Base-by-base conservation (phyloP, 2,113 vertebrate species). In the Pampusana beccarii region DNA sequence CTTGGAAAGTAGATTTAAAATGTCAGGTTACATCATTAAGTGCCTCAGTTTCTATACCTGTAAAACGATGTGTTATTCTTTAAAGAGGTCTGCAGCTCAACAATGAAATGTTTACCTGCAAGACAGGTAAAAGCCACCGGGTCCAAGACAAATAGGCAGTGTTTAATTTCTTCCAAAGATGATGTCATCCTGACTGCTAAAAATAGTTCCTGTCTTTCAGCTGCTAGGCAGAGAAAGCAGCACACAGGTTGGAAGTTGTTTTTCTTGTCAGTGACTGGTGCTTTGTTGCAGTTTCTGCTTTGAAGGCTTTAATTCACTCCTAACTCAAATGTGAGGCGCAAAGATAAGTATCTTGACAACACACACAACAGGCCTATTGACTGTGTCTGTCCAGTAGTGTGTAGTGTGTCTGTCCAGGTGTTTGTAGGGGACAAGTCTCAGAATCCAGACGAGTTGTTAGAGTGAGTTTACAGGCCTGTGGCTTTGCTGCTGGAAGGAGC, bases 371-470 rank as follows among this genome's bases (percentile, higher is more conserved):
- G 51, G 13, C 26, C 36, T 14, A 8, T 60, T 95, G 86, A 31
- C 15, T 19, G 50, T 42, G 24, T 20, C 40, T 54, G 40, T 44
- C 66, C 53, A 54, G 61, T n/a, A n/a, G n/a, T n/a, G n/a, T n/a
- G 16, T 8, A 8, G 11, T 4, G 24, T 42, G 24, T 20, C 40
- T 54, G 40, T 44, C 66, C 53, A 54, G 61, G 58, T 53, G 67
- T 36, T 44, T 40, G 36, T 42, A 5, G 16, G 34, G 40, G 23
- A 34, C 2, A 4, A 38, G 69, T 78, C 67, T 88, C 0, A 0
- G 62, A 42, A 54, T 40, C 33, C 40, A 92, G 95, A 57, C 26
- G 10, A 12, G 3, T 19, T 40, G 4, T 69, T 65, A 51, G 23
- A 75, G 16, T 42, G 42, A 34, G 48, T n/a, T 18, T 29, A 3